phyloP scores from a whole-genome alignment of 2,113 vertebrate genomes.

The Lampris megalopsis region DNA sequence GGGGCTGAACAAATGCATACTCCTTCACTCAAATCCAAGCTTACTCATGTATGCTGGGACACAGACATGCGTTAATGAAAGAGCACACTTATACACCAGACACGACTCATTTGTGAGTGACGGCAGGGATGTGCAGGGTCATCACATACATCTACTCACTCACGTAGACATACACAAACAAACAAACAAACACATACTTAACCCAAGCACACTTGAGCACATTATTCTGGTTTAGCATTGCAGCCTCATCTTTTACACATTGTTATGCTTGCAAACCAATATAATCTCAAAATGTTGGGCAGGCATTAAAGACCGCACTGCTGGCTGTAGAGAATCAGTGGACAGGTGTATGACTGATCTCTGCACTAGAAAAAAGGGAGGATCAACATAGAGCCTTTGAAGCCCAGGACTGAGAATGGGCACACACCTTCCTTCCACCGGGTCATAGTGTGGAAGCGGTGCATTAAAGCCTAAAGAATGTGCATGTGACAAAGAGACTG shows the following conservation, averaged over 20 bases:
- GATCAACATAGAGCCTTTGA: constrained; percentile 68
- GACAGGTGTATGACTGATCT: constrained; percentile 66
- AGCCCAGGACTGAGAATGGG: constrained; percentile 57
- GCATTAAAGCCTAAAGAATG: constrained; percentile 39
- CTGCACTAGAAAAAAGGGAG: constrained; percentile 49
- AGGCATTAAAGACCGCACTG: constrained; percentile 17
- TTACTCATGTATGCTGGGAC: constrained; percentile 24
- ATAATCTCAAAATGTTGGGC: constrained; percentile 8
- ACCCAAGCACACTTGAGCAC: constrained; percentile 14
- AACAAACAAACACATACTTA: constrained; percentile 24
- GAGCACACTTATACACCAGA: constrained; percentile 33
- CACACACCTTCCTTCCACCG: constrained; percentile 30
- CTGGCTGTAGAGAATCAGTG: constrained; percentile 25
- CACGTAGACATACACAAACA: constrained; percentile 25
- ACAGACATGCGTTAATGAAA: neutral
- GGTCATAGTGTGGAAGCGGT: constrained; percentile 36
- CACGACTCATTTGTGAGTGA: constrained; percentile 40
- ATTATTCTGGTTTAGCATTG: constrained; percentile 13
- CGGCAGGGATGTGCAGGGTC: constrained; percentile 5
- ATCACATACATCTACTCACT: too few species aligned
- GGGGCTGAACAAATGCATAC: constrained; percentile 37
- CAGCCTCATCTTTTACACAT: constrained; percentile 20
- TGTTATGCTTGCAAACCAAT: neutral
- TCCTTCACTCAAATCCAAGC: neutral
- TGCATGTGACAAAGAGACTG: neutral